Evolutionary conservation across 2,113 vertebrate species (phyloP).

Genomic region (Petrocephalus zakoni): DNA sequence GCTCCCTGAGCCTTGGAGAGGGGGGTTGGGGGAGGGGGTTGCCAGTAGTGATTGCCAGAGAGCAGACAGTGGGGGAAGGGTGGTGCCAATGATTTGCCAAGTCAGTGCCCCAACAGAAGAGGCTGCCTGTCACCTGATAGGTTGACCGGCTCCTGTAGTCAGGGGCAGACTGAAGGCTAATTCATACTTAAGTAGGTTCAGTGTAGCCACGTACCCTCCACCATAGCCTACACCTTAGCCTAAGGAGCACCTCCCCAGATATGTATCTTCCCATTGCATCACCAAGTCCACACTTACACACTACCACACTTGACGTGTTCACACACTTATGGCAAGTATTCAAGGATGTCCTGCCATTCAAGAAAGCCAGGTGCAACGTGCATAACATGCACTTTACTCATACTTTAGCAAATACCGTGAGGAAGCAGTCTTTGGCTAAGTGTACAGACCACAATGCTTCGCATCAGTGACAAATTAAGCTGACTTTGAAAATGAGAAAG

Average conservation of each 20-base stretch:
- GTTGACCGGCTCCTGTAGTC: not conserved
- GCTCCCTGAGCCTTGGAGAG: not conserved
- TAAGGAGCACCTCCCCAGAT: not conserved
- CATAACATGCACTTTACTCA: not conserved
- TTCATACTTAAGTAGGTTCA: not conserved
- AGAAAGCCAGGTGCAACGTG: not conserved
- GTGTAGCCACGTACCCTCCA: not conserved
- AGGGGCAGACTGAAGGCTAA: not conserved
- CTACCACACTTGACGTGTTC: not conserved
- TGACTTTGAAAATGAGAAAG: not conserved
- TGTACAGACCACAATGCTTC: not conserved
- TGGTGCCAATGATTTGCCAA: not conserved
- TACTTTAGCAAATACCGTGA: not conserved
- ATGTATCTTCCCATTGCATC: not conserved
- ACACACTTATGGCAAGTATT: not conserved
- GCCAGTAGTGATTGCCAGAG: not conserved
- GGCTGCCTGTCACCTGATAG: not conserved
- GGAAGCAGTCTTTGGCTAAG: not conserved
- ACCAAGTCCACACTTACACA: not conserved
- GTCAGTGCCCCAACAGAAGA: not conserved
- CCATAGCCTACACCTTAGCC: not conserved
- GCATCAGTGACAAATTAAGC: not conserved
- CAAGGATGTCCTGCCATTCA: not conserved
- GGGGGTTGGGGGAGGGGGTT: not conserved
- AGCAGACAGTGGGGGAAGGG: not conserved